Conservation (phyloP, 2,888 invertebrate species). For the Tanypteryx hageni region DNA sequence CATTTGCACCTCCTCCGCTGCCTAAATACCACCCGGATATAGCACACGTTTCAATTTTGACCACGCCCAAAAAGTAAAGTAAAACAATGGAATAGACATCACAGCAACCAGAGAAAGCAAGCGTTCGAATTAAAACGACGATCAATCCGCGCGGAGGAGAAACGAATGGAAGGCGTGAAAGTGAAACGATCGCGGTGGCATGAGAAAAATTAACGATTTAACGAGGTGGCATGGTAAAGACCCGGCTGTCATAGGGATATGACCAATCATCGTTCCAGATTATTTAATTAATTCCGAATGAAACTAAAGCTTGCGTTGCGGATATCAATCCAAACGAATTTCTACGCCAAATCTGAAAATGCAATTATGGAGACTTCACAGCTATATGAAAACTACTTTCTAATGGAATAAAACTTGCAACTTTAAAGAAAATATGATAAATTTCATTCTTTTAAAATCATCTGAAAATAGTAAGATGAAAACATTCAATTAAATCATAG, state of each 20-base stretch:
- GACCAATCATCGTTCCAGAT: too few relatives aligned
- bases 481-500: too few relatives aligned
- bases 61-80: neutral
- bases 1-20: neutral
- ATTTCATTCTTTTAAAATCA: too few relatives aligned
- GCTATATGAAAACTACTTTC: too few relatives aligned
- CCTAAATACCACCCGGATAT: neutral
- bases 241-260: too few relatives aligned
- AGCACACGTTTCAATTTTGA: slow-evolving; percentile 11
- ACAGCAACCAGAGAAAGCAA: neutral
- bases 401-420: too few relatives aligned
- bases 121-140: neutral
- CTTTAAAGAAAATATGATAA: too few relatives aligned
- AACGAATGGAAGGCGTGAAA: neutral
- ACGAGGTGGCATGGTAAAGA: neutral
- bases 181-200: neutral
- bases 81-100: neutral
- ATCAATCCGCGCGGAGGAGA: neutral
- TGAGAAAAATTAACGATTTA: neutral
- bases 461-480: too few relatives aligned
- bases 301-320: neutral
- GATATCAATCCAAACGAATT: neutral
- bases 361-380: too few relatives aligned
- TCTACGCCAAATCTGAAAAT: neutral
- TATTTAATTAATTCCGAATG: too few relatives aligned